These are phyloP conservation scores for Colinus virginianus DNA, from an alignment of 2,113 vertebrate species.

Conservation along the genomic window DNA sequence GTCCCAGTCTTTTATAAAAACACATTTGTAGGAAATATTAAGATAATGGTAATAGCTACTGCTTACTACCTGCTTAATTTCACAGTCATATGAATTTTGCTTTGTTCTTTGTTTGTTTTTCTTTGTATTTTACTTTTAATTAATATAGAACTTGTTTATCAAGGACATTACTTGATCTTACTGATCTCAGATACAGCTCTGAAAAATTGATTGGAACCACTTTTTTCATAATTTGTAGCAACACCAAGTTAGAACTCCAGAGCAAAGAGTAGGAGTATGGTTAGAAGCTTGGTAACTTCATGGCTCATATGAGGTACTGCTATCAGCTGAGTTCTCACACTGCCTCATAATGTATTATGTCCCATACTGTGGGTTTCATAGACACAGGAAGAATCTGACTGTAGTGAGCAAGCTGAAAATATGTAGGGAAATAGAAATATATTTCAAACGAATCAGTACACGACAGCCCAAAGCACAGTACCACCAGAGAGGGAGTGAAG, in stretches of 20 bases:
- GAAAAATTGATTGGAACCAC: background rate
- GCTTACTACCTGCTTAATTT: background rate
- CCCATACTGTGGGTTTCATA: background rate
- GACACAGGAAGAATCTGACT: background rate
- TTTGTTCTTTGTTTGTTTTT: background rate
- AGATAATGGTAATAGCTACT: background rate
- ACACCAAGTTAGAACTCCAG: background rate
- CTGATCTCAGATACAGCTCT: background rate
- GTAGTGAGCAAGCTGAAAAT: background rate
- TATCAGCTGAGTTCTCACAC: background rate
- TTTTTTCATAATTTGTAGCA: background rate
- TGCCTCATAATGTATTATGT: background rate
- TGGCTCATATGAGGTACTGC: background rate
- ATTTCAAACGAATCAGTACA: background rate
- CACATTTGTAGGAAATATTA: background rate
- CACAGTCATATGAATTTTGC: background rate
- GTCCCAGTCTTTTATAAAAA: background rate
- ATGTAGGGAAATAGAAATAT: slow-evolving; percentile 17
- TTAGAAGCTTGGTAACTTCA: background rate
- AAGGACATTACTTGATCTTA: background rate
- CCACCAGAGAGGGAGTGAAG: background rate
- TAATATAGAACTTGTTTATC: background rate
- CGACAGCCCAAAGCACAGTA: rapidly evolving
- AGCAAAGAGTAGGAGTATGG: background rate
- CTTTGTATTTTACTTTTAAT: background rate